These are phyloP conservation scores for Labeo calbasu DNA, from an alignment of 2,797 vertebrate genomes.

Conservation along the genomic window DNA sequence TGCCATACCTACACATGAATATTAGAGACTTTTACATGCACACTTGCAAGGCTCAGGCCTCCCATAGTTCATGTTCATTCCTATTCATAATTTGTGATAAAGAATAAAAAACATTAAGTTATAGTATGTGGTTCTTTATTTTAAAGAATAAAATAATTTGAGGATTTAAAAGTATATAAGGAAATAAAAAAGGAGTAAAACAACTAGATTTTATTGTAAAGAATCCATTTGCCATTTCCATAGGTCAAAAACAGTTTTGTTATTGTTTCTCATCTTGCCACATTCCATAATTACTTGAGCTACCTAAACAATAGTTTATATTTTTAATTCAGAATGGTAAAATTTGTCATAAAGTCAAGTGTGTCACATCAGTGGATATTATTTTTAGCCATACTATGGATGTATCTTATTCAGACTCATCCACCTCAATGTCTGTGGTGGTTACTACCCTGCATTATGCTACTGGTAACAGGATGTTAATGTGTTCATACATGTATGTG, in stretches of 20 bases:
- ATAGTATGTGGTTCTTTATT: not conserved
- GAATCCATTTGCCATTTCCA: too few species aligned
- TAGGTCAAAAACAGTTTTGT: too few species aligned
- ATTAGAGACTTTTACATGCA: not conserved
- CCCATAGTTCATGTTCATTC: not conserved
- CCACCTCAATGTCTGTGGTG: not conserved
- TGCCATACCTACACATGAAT: not conserved
- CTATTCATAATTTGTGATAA: constrained; percentile 1
- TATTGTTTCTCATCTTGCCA: too few species aligned
- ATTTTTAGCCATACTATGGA: not conserved
- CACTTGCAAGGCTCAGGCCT: not conserved
- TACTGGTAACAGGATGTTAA: not conserved
- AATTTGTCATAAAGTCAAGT: too few species aligned
- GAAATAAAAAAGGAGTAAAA: too few species aligned
- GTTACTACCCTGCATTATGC: too few species aligned
- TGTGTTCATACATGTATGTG: not conserved
- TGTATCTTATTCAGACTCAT: not conserved
- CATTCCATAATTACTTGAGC: too few species aligned
- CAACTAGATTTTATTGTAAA: too few species aligned
- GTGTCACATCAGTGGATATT: not conserved
- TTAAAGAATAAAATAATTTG: not conserved
- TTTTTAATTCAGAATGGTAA: too few species aligned
- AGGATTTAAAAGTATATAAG: too few species aligned
- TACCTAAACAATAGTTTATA: too few species aligned
- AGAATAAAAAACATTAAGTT: not conserved